A percentile compares a stretch with the other conserved stretches of the same genome.
Evolutionary conservation across 2,113 vertebrate species (phyloP).

Genomic region (Pygoscelis antarcticus): DNA sequence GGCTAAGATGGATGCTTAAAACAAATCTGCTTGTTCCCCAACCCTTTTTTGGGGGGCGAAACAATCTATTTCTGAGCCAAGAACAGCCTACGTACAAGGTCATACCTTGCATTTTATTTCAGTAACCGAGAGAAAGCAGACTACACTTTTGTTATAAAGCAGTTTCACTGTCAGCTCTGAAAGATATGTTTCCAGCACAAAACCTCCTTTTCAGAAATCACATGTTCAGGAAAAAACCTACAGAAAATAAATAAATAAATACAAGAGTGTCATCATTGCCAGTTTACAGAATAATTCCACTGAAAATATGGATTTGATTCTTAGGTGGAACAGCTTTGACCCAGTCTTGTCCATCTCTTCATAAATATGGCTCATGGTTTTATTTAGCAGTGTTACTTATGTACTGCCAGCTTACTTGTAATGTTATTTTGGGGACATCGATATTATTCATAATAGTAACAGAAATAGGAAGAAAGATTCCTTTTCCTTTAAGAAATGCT

Average conservation of each 20-base stretch:
- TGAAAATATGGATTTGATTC: not conserved
- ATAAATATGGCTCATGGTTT: not conserved
- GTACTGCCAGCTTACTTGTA: not conserved
- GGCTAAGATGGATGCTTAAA: not conserved
- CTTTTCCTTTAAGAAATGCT: not conserved
- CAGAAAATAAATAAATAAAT: not conserved
- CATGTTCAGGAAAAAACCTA: not conserved
- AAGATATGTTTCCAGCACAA: not conserved
- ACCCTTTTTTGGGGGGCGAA: not conserved
- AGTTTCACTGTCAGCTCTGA: not conserved
- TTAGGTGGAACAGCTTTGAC: not conserved
- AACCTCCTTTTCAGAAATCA: not conserved
- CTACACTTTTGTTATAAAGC: not conserved
- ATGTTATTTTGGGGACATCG: not conserved
- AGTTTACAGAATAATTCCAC: not conserved
- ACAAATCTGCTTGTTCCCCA: not conserved
- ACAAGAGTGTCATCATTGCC: not conserved
- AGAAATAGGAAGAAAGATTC: not conserved
- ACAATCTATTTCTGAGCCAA: not conserved
- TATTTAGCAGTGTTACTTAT: not conserved
- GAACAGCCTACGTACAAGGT: not conserved
- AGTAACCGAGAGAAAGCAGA: not conserved
- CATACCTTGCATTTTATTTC: not conserved
- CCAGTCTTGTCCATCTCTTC: not conserved
- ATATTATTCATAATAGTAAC: not conserved